phyloP scores from a whole-genome alignment of 2,888 invertebrate species.

The Lampropteryx suffumata region DNA sequence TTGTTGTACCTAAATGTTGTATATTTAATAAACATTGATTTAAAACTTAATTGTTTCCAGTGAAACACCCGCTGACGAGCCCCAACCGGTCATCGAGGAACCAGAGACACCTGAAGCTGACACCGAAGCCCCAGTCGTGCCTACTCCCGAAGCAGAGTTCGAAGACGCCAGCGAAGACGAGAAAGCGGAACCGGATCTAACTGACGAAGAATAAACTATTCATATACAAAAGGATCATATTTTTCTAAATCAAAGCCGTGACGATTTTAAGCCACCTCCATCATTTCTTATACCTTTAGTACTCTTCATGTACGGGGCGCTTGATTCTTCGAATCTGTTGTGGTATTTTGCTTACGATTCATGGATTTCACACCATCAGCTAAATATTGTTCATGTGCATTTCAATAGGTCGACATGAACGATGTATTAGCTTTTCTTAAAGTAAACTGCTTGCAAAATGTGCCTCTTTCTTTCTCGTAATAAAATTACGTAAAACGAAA shows the following conservation, averaged over 20 bases:
- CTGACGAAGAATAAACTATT: slow-evolving; percentile 73
- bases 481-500: slow-evolving; percentile 65
- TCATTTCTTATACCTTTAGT: neutral
- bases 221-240: slow-evolving; percentile 28
- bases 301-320: neutral
- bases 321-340: neutral
- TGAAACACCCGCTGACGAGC: slow-evolving; percentile 61
- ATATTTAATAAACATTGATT: neutral
- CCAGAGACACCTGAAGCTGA: slow-evolving; percentile 69
- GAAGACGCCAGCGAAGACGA: slow-evolving; percentile 75
- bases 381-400: slow-evolving; percentile 61
- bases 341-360: slow-evolving; percentile 15
- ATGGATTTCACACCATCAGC: slow-evolving; percentile 54
- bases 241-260: slow-evolving; percentile 30
- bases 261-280: neutral
- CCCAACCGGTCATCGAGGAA: slow-evolving; percentile 76
- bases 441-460: slow-evolving; percentile 38
- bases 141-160: slow-evolving; percentile 36
- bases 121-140: slow-evolving; percentile 49
- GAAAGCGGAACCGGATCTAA: slow-evolving; percentile 76
- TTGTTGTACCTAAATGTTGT: too few species aligned
- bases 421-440: slow-evolving; percentile 54
- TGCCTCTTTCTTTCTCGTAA: slow-evolving; percentile 65
- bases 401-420: slow-evolving; percentile 56
- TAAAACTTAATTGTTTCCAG: slow-evolving; percentile 39